phyloP scores from a whole-genome alignment of 2,888 invertebrate species.

The Spodoptera picta region DNA sequence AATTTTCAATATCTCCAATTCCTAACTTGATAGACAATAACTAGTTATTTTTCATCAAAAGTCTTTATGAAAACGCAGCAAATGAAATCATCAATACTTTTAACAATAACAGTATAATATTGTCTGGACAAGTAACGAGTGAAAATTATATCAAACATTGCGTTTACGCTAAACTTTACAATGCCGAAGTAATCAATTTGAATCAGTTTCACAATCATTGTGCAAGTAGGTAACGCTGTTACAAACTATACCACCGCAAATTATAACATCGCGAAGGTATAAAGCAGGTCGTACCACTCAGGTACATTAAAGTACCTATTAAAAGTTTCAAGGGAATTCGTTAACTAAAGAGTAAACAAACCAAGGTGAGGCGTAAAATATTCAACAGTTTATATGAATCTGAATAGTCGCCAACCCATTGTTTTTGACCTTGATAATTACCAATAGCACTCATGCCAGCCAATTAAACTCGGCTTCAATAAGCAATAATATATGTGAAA shows the following conservation, averaged over 20 bases:
- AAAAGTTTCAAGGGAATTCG: slow-evolving; percentile 13
- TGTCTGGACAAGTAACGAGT: background rate
- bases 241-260: slow-evolving; percentile 3
- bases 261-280: slow-evolving; percentile 7
- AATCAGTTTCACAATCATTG: slow-evolving; percentile 21
- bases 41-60: no score
- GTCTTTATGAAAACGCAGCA: no score
- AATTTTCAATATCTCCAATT: no score
- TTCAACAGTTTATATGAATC: slow-evolving; percentile 50
- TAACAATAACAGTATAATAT: slow-evolving; percentile 7
- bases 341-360: slow-evolving; percentile 23
- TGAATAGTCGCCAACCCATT: slow-evolving; percentile 46
- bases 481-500: slow-evolving; percentile 17
- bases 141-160: slow-evolving; percentile 6
- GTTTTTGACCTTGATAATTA: slow-evolving; percentile 43
- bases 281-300: slow-evolving; percentile 2
- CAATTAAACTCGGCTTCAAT: slow-evolving; percentile 21
- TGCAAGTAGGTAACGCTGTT: slow-evolving; percentile 5
- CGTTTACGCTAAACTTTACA: slow-evolving; percentile 8
- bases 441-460: slow-evolving; percentile 30
- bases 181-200: slow-evolving; percentile 20
- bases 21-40: no score
- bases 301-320: slow-evolving; percentile 3
- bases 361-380: slow-evolving; percentile 31
- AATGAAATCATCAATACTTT: no score